Evolutionary conservation across 2,113 vertebrate species (phyloP).

Genomic region (Balaeniceps rex): DNA sequence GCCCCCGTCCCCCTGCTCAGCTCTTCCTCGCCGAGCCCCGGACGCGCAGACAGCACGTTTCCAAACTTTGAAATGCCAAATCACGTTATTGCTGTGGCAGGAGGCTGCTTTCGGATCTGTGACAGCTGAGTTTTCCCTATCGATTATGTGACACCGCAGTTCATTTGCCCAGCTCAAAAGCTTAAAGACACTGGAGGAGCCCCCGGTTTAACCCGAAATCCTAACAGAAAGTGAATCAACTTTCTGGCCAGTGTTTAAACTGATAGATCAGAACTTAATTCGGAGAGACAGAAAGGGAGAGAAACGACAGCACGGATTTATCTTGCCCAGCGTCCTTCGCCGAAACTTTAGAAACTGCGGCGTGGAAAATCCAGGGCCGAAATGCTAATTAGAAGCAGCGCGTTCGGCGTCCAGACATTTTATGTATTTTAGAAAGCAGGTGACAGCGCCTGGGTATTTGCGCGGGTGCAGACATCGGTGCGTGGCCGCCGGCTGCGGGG

Average conservation of each 20-base stretch:
- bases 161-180: conserved; percentile 75
- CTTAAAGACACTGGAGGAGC: conserved; percentile 54
- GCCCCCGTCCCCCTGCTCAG: not conserved
- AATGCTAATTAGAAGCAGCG: not conserved
- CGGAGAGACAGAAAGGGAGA: conserved; percentile 50
- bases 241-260: conserved; percentile 47
- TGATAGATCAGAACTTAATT: conserved; percentile 59
- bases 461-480: not conserved
- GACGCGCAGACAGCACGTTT: conserved; percentile 51
- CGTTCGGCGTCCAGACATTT: not conserved
- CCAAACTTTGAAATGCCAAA: conserved; percentile 74
- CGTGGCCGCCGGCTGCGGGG: not conserved
- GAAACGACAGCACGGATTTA: conserved; percentile 50
- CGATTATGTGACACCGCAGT: conserved; percentile 87
- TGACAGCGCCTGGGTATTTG: not conserved
- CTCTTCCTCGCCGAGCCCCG: not conserved
- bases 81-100: conserved; percentile 70
- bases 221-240: conserved; percentile 54
- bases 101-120: conserved; percentile 77
- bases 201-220: conserved; percentile 36
- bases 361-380: not conserved
- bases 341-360: conserved; percentile 35
- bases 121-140: conserved; percentile 86
- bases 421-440: not conserved
- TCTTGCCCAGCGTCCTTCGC: conserved; percentile 23